These are phyloP conservation scores for Gambusia affinis DNA, from an alignment of 2,113 vertebrate genomes.

Conservation along the genomic window DNA sequence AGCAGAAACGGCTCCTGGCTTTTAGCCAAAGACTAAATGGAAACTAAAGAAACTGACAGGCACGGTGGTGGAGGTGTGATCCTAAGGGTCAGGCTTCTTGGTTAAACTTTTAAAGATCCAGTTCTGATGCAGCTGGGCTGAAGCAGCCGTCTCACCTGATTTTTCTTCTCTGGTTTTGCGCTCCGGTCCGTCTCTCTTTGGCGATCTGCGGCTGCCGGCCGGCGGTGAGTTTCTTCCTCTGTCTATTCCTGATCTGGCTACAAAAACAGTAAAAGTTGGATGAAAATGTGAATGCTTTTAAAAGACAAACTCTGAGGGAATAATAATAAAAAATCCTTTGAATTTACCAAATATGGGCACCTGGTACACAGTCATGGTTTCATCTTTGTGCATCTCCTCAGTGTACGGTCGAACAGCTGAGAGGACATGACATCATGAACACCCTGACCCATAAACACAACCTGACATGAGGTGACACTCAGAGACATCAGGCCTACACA, in stretches of 20 bases:
- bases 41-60: too few species aligned
- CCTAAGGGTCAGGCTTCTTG: too few species aligned
- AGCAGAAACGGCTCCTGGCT: too few species aligned
- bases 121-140: too few species aligned
- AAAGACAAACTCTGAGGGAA: not conserved
- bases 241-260: slow-evolving; percentile 32
- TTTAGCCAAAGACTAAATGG: too few species aligned
- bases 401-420: slow-evolving; percentile 78
- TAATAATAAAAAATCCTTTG: not conserved
- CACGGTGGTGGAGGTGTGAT: too few species aligned
- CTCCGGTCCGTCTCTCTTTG: slow-evolving; percentile 5
- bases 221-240: not conserved
- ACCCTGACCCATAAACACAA: not conserved
- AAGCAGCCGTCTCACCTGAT: slow-evolving; percentile 22
- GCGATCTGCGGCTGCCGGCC: slow-evolving; percentile 16
- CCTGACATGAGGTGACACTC: not conserved
- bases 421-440: not conserved
- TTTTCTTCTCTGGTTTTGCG: accelerated
- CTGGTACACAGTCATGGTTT: slow-evolving; percentile 84
- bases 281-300: not conserved
- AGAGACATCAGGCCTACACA: slow-evolving; percentile 63
- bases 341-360: slow-evolving; percentile 89
- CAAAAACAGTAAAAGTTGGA: not conserved
- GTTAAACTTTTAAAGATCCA: too few species aligned
- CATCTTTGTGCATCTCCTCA: slow-evolving; percentile 59